These are phyloP conservation scores for Taxidea taxus DNA, from an alignment of 2,113 vertebrate species.

Conservation along the genomic window DNA sequence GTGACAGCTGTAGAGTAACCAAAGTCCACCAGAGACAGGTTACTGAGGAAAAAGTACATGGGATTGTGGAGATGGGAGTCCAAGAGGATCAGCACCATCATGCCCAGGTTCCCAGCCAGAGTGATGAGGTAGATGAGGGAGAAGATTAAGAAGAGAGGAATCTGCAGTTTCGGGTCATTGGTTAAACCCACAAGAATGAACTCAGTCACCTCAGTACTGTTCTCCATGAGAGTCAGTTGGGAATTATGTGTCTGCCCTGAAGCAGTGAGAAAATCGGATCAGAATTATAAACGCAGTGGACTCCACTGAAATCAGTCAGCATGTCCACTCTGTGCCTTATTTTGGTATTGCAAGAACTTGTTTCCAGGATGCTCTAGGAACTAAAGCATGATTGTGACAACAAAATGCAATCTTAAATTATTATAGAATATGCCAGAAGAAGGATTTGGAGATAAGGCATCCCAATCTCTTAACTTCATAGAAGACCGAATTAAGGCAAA, in stretches of 20 bases:
- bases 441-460: not conserved
- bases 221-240: not conserved
- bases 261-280: not conserved
- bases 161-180: not conserved
- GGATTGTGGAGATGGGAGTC: slow-evolving; percentile 15
- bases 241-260: not conserved
- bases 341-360: not conserved
- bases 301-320: not conserved
- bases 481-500: not conserved
- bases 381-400: not conserved
- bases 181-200: not conserved
- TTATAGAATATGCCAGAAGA: not conserved
- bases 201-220: not conserved
- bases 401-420: not conserved
- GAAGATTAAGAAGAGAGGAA: not conserved
- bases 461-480: not conserved
- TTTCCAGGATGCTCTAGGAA: not conserved
- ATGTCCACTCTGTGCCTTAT: not conserved
- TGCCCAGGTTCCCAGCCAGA: slow-evolving; percentile 21
- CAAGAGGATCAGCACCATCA: not conserved
- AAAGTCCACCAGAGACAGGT: slow-evolving; percentile 48
- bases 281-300: not conserved
- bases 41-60: slow-evolving; percentile 53
- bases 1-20: slow-evolving; percentile 51
- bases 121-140: slow-evolving; percentile 8